Evolutionary conservation across 2,113 vertebrate genomes (phyloP).

Genomic region (Sminthopsis crassicaudata): DNA sequence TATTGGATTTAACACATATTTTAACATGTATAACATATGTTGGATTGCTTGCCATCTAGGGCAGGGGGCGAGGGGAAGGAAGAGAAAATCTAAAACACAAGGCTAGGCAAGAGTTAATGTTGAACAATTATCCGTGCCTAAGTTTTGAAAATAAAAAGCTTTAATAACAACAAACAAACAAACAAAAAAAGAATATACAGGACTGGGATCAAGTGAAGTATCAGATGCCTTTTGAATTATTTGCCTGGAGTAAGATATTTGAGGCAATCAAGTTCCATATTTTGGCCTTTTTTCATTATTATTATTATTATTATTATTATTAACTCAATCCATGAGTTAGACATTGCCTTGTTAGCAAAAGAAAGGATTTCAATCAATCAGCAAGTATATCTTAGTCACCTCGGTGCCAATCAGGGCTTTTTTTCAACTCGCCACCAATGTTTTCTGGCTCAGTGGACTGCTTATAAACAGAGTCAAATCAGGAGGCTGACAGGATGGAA

Average conservation of each 20-base stretch:
- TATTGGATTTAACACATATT: no score
- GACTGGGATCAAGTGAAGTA: slow-evolving; percentile 10
- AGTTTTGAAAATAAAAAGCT: no score
- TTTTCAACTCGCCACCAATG: background rate
- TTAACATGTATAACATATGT: no score
- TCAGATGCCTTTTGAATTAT: background rate
- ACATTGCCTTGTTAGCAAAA: background rate
- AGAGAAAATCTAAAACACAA: no score
- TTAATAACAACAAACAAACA: no score
- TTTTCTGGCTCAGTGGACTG: background rate
- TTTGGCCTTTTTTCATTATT: background rate
- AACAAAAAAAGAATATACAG: background rate
- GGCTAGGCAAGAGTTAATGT: no score
- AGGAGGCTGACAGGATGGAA: slow-evolving; percentile 47
- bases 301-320: no score
- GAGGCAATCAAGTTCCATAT: background rate
- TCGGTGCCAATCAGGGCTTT: background rate
- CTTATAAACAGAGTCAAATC: background rate
- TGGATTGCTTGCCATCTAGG: no score
- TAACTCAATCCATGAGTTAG: background rate
- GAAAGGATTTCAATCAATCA: background rate
- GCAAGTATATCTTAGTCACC: background rate
- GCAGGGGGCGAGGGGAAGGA: no score
- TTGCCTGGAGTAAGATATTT: background rate
- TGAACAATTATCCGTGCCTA: no score